phyloP scores from a whole-genome alignment of 2,888 invertebrate genomes.

The Apamea anceps region DNA sequence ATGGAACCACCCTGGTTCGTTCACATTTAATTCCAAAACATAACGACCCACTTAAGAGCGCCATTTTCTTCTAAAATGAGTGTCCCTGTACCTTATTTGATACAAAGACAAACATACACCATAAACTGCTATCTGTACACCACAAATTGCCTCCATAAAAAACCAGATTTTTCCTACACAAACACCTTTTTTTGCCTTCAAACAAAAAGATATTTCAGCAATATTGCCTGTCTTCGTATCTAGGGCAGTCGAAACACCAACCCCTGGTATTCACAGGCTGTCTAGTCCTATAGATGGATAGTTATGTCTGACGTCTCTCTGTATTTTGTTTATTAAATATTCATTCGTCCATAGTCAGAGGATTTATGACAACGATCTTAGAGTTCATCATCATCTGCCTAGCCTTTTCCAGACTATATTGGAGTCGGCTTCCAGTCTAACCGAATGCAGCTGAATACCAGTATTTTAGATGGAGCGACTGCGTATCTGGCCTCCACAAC shows the following conservation, averaged over 20 bases:
- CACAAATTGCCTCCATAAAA: conserved; percentile 15
- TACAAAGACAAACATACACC: neutral
- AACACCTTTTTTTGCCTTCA: neutral
- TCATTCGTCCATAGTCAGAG: neutral
- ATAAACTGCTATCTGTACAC: conserved; percentile 22
- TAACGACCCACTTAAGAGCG: neutral
- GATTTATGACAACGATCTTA: conserved; percentile 22
- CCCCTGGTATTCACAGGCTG: neutral
- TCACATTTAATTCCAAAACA: conserved; percentile 7
- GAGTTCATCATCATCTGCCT: neutral
- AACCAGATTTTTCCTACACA: neutral
- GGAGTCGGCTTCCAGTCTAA: too few species aligned
- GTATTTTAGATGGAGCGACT: too few species aligned
- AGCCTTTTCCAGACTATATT: too few species aligned
- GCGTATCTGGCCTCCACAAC: too few species aligned
- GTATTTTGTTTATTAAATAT: conserved; percentile 16
- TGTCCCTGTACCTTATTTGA: neutral
- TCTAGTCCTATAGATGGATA: conserved; percentile 13
- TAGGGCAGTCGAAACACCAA: conserved; percentile 13
- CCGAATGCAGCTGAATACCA: too few species aligned
- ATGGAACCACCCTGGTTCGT: neutral
- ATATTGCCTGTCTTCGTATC: conserved; percentile 15
- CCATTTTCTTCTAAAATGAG: neutral
- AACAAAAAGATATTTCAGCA: conserved; percentile 1
- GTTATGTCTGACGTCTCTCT: conserved; percentile 4